Base-by-base conservation (phyloP, 1,140 invertebrate species). In the Teleogryllus occipitalis region DNA sequence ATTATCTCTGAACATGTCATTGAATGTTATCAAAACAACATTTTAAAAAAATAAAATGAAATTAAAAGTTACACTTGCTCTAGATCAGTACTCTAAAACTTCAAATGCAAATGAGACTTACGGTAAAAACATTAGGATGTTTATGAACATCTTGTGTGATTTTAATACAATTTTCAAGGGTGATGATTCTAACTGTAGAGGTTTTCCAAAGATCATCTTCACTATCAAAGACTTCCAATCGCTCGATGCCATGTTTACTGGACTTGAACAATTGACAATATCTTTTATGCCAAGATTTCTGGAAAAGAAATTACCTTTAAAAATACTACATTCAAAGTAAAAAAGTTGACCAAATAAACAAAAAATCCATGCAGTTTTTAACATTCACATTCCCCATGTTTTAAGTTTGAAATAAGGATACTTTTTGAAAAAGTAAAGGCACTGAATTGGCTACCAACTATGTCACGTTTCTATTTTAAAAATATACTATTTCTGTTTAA, bases 151-250 rank as follows among this genome's bases (percentile, higher is more conserved):
- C 83, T 85, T 90, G 89, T 72, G 91, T 91, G 84, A 96, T 94
- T 90, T 96, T 96, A 22, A 95, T 91, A 85, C 94, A 96, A 84
- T 95, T 93, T 87, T 95, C 93, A 65, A 96, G 87, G 2, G 94
- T 94, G 80, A 96, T 91, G 76, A 96, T 95, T 83, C 91, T 92
- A 74, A 90, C 89, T 78, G 90, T 88, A 72, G 89, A 87, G 83
- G 88, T 88, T 85, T 92, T 90, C 65, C 88, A 88, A 18, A 90
- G 84, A 84, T 93, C 91, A 21, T 90, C 89, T 85, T 93, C 91
- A 85, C 88, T 92, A 75, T 96, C 94, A 86, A 93, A 95, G 81
- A 96, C 91, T 88, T 96, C 95, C 49, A 96, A 86, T 75, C 95
- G 88, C 84, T 94, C 92, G 82, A 96, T 93, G 15, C 94, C 94